Evolutionary conservation across 2,888 invertebrate genomes (phyloP).

Genomic region (Dolomedes plantarius): DNA sequence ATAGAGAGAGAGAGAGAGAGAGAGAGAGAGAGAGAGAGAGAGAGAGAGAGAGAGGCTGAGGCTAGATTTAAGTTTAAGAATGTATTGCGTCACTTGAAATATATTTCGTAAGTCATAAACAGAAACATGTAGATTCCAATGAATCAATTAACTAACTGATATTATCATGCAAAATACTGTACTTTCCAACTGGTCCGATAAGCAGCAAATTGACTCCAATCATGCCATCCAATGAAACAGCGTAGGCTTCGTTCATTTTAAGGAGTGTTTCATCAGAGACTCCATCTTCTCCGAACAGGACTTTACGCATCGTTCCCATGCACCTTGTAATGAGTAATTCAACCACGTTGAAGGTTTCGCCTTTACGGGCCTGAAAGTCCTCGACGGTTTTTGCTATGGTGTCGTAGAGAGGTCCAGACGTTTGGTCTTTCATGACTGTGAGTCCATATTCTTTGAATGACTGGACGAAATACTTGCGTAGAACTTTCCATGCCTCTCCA

Average conservation of each 20-base stretch:
- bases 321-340: background rate
- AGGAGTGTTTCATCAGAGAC: background rate
- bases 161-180: no score
- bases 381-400: background rate
- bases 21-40: no score
- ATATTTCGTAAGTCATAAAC: no score
- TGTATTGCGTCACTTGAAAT: no score
- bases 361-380: background rate
- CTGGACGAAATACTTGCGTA: background rate
- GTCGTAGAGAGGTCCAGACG: conserved; percentile 24
- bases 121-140: no score
- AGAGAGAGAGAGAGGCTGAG: no score
- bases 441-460: conserved; percentile 14
- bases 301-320: background rate
- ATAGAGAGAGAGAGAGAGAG: no score
- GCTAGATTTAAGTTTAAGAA: no score
- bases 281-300: conserved; percentile 19
- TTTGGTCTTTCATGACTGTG: background rate
- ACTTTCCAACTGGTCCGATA: conserved; percentile 17
- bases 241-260: background rate
- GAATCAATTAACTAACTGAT: no score
- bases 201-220: conserved; percentile 10
- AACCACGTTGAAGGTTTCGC: background rate
- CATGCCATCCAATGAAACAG: background rate
- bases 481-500: conserved; percentile 1